A percentile compares a stretch with the other conserved stretches of the same genome.
Conservation (phyloP, 2,888 invertebrate genomes). For the Dicranocentrus wangi region DNA sequence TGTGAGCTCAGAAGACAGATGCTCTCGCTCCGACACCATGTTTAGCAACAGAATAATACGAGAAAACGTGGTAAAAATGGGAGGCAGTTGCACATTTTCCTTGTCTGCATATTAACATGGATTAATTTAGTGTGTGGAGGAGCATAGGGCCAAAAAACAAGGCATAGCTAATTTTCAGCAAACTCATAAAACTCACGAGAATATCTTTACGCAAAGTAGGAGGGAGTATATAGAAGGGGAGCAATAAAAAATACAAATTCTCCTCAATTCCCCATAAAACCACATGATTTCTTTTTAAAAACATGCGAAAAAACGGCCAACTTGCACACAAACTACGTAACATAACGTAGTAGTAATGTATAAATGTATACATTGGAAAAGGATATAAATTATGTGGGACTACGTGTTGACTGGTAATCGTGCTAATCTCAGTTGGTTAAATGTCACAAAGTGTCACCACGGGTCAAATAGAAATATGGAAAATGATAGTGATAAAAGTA, state of each 20-base stretch:
- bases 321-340: background rate
- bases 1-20: constrained; percentile 19
- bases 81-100: background rate
- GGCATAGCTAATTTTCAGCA: constrained; percentile 56
- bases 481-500: constrained; percentile 35
- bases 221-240: too few relatives aligned
- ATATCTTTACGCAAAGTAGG: constrained; percentile 34
- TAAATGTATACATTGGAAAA: constrained; percentile 14
- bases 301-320: background rate
- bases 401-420: constrained; percentile 64
- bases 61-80: too few relatives aligned
- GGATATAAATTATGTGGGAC: constrained; percentile 60
- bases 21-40: background rate
- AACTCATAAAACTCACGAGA: constrained; percentile 60
- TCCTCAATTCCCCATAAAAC: constrained; percentile 26
- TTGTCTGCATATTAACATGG: background rate
- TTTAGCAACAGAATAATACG: too few relatives aligned
- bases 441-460: constrained; percentile 59
- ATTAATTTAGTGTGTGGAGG: background rate
- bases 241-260: background rate
- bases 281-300: background rate
- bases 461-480: constrained; percentile 42
- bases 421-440: constrained; percentile 60
- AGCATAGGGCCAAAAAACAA: constrained; percentile 12
- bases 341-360: background rate